These are phyloP conservation scores for Myopa tessellatipennis DNA, from an alignment of 2,888 invertebrate genomes.

Conservation along the genomic window DNA sequence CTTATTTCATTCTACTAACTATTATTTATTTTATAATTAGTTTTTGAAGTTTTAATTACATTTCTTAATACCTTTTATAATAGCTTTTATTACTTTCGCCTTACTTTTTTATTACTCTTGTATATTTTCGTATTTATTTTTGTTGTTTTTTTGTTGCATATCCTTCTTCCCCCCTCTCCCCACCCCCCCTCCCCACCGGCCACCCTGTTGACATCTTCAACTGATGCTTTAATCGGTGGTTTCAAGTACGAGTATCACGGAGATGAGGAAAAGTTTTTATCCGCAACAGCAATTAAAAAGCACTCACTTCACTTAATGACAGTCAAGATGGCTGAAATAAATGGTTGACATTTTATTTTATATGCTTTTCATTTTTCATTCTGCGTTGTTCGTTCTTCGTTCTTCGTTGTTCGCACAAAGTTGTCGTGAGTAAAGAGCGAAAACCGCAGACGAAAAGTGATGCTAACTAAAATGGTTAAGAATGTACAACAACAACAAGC, in stretches of 20 bases:
- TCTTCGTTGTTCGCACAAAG: background rate
- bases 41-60: too few relatives aligned
- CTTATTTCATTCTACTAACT: too few relatives aligned
- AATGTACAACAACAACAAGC: constrained; percentile 15
- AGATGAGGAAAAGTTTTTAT: constrained; percentile 7
- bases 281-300: constrained; percentile 1
- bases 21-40: too few relatives aligned
- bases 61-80: too few relatives aligned
- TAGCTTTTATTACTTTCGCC: too few relatives aligned
- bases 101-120: too few relatives aligned
- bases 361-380: background rate
- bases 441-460: background rate
- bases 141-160: too few relatives aligned
- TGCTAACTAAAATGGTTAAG: background rate
- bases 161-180: too few relatives aligned
- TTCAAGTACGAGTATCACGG: background rate
- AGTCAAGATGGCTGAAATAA: constrained; percentile 7
- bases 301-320: constrained; percentile 23
- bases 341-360: constrained; percentile 4
- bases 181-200: too few relatives aligned
- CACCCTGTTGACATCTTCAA: background rate
- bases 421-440: background rate
- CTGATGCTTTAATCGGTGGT: background rate
- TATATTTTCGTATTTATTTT: too few relatives aligned
- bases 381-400: background rate